Evolutionary conservation across 2,888 invertebrate species (phyloP), one percentile per base, ranked within the genome.

Genomic region (Nebria brevicollis): DNA sequence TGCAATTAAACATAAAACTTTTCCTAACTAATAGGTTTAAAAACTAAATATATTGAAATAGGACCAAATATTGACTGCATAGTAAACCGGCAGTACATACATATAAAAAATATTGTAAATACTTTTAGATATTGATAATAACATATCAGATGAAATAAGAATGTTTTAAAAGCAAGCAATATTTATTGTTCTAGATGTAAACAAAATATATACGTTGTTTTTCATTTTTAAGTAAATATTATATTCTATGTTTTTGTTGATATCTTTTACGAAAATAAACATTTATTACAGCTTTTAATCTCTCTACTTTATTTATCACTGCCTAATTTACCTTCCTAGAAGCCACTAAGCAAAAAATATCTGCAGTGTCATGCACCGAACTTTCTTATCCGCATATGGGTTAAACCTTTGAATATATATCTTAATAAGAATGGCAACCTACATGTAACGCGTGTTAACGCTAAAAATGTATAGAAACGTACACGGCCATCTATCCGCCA

Each of bases 41-140:
- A 78, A 72, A 66, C 42, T 73, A 25, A 26, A 25, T 73, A 66
- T 74, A 74, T 75, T 79, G 66, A 79, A 75, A 79, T 79, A 79
- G 79, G 79, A 79, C 79, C 79, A 79, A 79, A 73, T 41, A 73
- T 42, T 73, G 26, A 73, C 43, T 73, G 73, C 20, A 73, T 73
- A 41, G 15, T 41, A 73, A 20, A 26, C 10, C 10, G 11, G 26
- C 20, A 41, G 73, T 42, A 73, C 10, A 34, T 73, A 41, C 20
- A 68, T 34, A 34, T 34, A 34, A 20, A 20, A 20, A 20, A 34
- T 25, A 68, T 68, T 25, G 68, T 68, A 25, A 20, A 68, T 68
- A 77, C 43, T 65, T 79, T 66, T 79, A 79, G 79, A 75, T 75
- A 79, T 79, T 79, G 73, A 79, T 79, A 74, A 79, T 79, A 68